Base-by-base conservation (phyloP, 2,888 invertebrate species). In the Bugulina stolonifera region DNA sequence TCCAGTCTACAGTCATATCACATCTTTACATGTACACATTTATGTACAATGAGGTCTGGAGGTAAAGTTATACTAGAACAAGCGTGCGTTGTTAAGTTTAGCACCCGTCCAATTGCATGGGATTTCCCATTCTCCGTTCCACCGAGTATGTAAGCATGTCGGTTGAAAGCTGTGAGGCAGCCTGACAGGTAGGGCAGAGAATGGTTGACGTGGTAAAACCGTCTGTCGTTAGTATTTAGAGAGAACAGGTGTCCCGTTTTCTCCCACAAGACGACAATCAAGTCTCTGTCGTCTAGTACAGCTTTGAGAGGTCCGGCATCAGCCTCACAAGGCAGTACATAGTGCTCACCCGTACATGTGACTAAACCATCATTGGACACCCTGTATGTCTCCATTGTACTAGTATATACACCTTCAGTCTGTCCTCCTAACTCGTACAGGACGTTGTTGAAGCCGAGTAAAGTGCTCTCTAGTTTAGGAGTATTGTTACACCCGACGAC, bases 311-410 rank as follows among this genome's bases (percentile, higher is more conserved):
- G 64, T 5, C 64, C 64, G 14, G 64, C 29, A 10, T 64, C 64
- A 14, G 14, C 27, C 10, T 14, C 27, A 64, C 64, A 64, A 5
- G 64, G 64, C 27, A 64, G 64, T 32, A 64, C 64, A 32, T 64
- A 64, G 27, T 64, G 64, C 32, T 64, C 64, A 25, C 27, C 64
- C 27, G 64, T 64, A 32, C 32, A 14, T 3, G 27, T 29, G 29
- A 64, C 64, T 22, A 14, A 10, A 5, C 64, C 64, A n/a, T 34
- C 32, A 32, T 14, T 27, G 5, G 32, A 5, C 32, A 64, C 64
- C 32, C 64, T 64, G 64, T 32, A 64, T 25, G 64, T 64, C 64
- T 64, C 32, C 64, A 64, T 64, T 34, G 64, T 64, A 14, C 27
- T 64, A 18, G 27, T 64, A n/a, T 64, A 64, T 5, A n/a, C 22